Evolutionary conservation across 2,888 invertebrate genomes (phyloP).

Genomic region (Amblyteles armatorius): DNA sequence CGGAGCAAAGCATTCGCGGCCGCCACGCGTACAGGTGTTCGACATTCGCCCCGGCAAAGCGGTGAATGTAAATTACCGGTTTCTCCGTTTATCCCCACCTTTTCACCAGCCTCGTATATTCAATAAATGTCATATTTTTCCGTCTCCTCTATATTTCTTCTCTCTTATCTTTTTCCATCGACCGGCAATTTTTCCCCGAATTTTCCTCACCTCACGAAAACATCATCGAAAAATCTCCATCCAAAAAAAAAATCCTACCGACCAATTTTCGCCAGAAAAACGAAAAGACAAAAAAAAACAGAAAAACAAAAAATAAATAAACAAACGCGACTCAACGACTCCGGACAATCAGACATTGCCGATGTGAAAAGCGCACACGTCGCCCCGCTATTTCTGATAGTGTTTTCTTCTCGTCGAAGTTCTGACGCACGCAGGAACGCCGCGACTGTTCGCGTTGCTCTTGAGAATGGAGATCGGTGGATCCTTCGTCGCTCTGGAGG

Average conservation of each 20-base stretch:
- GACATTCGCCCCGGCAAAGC: slow-evolving; percentile 65
- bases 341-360: slow-evolving; percentile 21
- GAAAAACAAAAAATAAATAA: background rate
- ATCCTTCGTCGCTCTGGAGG: slow-evolving; percentile 69
- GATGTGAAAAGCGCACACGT: slow-evolving; percentile 42
- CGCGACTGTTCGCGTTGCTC: slow-evolving; percentile 30
- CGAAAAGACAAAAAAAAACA: background rate
- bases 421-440: slow-evolving; percentile 73
- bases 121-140: slow-evolving; percentile 1
- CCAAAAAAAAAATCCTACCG: background rate
- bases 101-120: slow-evolving; percentile 47
- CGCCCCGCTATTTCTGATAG: slow-evolving; percentile 70
- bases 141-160: background rate
- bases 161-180: background rate
- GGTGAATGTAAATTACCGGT: slow-evolving; percentile 77
- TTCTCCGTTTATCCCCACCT: slow-evolving; percentile 67
- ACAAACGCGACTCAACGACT: slow-evolving; percentile 22
- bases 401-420: slow-evolving; percentile 78
- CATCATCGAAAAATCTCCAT: no score
- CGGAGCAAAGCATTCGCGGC: slow-evolving; percentile 60
- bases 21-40: slow-evolving; percentile 74
- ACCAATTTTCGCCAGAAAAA: background rate
- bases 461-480: slow-evolving; percentile 55
- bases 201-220: no score
- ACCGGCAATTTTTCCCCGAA: background rate